Percentiles rank a stretch among this genome's conserved stretches.
Evolutionary conservation across 2,797 vertebrate species (phyloP).

Genomic region (Tenualosa ilisha): DNA sequence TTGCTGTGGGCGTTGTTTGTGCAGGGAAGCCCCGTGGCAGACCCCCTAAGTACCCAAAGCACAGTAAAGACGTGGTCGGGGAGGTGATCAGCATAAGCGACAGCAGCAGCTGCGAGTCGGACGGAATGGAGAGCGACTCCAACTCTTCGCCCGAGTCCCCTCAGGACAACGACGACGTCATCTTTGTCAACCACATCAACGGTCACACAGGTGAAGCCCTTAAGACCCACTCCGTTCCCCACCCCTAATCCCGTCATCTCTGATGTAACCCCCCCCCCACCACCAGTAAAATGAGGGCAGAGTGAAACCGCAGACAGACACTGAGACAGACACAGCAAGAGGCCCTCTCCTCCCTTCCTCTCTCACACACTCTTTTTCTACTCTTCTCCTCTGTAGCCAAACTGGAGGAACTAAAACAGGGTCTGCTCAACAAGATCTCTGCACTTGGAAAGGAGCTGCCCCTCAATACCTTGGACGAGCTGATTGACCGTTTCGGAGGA

Average conservation of each 20-base stretch:
- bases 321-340: background rate
- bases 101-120: conserved; percentile 90
- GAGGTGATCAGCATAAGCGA: conserved; percentile 92
- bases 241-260: background rate
- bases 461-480: conserved; percentile 93
- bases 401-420: conserved; percentile 88
- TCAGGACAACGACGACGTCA: conserved; percentile 89
- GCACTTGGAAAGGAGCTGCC: conserved; percentile 92
- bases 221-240: background rate
- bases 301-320: background rate
- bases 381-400: conserved; percentile 62
- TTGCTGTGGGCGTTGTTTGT: background rate
- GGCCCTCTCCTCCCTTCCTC: background rate
- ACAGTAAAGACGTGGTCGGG: conserved; percentile 63
- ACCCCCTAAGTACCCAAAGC: conserved; percentile 78
- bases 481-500: conserved; percentile 92
- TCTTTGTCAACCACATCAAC: conserved; percentile 83
- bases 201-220: conserved; percentile 42
- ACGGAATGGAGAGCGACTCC: conserved; percentile 92
- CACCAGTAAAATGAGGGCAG: background rate
- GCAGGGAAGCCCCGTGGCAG: conserved; percentile 84
- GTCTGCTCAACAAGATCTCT: conserved; percentile 85
- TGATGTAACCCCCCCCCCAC: background rate
- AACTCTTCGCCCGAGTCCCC: conserved; percentile 94
- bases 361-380: background rate